Base-by-base conservation (phyloP, 2,888 invertebrate species). In the Epirrhoe tristata region DNA sequence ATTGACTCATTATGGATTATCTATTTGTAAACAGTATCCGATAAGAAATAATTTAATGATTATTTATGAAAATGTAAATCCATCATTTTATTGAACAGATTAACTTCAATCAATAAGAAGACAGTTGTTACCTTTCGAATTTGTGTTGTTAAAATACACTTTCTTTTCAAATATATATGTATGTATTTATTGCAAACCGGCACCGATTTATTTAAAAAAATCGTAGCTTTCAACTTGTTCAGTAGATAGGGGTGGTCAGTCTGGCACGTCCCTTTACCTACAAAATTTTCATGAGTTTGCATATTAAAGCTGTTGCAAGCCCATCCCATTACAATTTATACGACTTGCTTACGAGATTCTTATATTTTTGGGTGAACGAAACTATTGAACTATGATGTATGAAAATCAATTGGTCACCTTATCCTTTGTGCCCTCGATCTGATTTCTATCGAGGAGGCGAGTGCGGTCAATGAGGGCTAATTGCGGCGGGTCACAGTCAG, bases 401-500 rank as follows among this genome's bases (percentile, higher is more conserved):
- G 39, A 10, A 12, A 0, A 43, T 43, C 12, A 43, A 43, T 43
- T 0, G 39, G 12, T 10, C 12, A 12, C 10, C 36, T 36, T 36
- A 36, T 36, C 36, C 36, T 36, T 7, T 5, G 4, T n/a, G 58
- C 48, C 50, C 56, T 43, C 52, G 63, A 55, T 59, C 39, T 59
- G 59, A 65, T 55, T 55, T n/a, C 31, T 14, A 54, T 54, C 48
- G 5, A 48, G 64, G 24, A 24, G 59, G 16, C 50, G 54, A 53
- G 58, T 32, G 61, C 50, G 58, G 66, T 67, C 67, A 67, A 67
- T 46, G 59, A 63, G 63, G 59, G 52, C 58, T 63, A 67, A 67
- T 67, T 63, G 16, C 48, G 6, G 16, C 16, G 48, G 39, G 39
- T 43, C 48, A 24, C 34, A 14, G 54, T 36, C 57, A 51, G 54